Base-by-base conservation (phyloP, 2,888 invertebrate genomes). In the Physocephala rufipes region DNA sequence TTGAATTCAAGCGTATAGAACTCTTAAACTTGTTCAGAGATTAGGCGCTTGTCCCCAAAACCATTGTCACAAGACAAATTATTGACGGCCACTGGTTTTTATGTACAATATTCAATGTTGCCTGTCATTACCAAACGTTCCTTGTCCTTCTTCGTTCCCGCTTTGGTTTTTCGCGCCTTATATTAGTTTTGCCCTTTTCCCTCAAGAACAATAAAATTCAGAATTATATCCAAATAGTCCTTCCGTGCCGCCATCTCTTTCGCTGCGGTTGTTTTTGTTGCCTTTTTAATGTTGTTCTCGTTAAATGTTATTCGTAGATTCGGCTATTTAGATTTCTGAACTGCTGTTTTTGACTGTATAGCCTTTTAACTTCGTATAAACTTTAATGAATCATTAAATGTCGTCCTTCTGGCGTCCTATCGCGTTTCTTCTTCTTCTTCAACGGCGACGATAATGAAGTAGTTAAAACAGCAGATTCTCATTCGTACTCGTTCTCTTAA, bases 311-410 rank as follows among this genome's bases (percentile, higher is more conserved):
- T 24, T 26, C 63, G 45, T 19, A 62, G 62, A 62, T 63, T n/a
- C 13, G 13, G 47, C n/a, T 24, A 19, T 45, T 63, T 58, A 28
- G 58, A 63, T 63, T 63, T 45, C 24, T 19, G 12, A 24, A 9
- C 24, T 15, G 2, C 21, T 19, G 15, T 15, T 63, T 4, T 58
- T 16, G 26, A 7, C 26, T 63, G 45, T 63, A 63, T 63, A 26
- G 63, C 63, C n/a, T 63, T 63, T 47, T 63, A 63, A 63, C 63
- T 45, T 47, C 45, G 45, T 47, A 63, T 63, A 63, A 63, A 63
- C 63, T 63, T 63, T 63, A 63, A 63, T 63, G 63, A 63, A 16
- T 47, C 63, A 45, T 63, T 26, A 63, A 63, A 63, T n/a, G 47
- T 24, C 47, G 45, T 26, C 21, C 13, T 24, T 47, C 47, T 59